Conservation (phyloP, 2,113 vertebrate species). For the Diadophis punctatus region DNA sequence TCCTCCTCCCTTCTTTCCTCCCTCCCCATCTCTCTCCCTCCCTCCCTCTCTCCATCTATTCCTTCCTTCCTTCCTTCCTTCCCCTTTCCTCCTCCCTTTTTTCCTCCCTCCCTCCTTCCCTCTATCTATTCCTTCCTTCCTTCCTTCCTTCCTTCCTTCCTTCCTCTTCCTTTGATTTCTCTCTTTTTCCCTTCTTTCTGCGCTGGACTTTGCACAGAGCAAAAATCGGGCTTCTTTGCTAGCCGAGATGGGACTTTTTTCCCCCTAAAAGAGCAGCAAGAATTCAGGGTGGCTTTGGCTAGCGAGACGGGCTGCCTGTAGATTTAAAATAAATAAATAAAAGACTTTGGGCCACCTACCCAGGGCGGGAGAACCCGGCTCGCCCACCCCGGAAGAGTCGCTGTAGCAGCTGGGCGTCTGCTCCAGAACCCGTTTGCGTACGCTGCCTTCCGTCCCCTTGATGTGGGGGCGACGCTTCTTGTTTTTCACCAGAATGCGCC, state of each 20-base stretch:
- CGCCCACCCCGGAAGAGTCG: constrained; percentile 54
- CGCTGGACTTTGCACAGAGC: too few relatives aligned
- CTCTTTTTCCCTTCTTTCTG: too few relatives aligned
- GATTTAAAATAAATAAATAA: not conserved
- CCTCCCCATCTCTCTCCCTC: too few relatives aligned
- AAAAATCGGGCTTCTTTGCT: too few relatives aligned
- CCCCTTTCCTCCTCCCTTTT: too few relatives aligned
- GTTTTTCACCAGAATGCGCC: constrained; percentile 91
- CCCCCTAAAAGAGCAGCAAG: not conserved
- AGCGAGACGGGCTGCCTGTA: not conserved
- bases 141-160: too few relatives aligned
- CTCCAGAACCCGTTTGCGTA: constrained; percentile 73
- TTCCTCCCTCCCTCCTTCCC: too few relatives aligned
- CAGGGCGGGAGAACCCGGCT: constrained; percentile 65
- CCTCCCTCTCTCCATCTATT: too few relatives aligned
- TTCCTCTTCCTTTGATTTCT: not conserved
- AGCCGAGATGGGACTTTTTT: too few relatives aligned
- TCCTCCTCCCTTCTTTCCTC: too few relatives aligned
- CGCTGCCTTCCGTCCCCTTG: constrained; percentile 54
- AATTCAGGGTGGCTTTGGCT: not conserved
- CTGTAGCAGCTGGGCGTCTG: constrained; percentile 60
- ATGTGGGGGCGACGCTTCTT: constrained; percentile 79
- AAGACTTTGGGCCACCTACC: constrained; percentile 53
- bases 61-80: fast-evolving
- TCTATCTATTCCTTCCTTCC: too few relatives aligned